phyloP scores from a whole-genome alignment of 2,797 vertebrate species.

The Morus bassanus region DNA sequence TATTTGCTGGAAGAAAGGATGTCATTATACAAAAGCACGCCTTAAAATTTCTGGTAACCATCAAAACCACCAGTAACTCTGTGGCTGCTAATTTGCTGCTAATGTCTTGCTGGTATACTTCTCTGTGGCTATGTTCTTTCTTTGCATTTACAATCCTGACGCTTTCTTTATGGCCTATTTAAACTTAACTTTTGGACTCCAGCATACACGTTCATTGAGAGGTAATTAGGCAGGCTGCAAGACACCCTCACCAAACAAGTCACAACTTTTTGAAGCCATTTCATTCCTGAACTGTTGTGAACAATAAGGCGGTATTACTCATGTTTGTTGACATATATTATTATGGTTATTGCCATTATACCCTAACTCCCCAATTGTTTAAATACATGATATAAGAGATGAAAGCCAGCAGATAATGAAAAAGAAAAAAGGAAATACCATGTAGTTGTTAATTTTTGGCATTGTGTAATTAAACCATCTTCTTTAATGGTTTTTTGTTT shows the following conservation, averaged over 20 bases:
- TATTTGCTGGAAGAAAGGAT: slow-evolving; percentile 12
- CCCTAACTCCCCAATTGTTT: slow-evolving; percentile 16
- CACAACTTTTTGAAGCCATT: not conserved
- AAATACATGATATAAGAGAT: slow-evolving; percentile 41
- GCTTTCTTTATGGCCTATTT: slow-evolving; percentile 5
- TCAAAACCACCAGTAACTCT: not conserved
- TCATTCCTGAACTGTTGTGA: not conserved
- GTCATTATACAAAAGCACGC: not conserved
- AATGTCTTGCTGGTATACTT: not conserved
- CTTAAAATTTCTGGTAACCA: slow-evolving; percentile 21
- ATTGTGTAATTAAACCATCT: slow-evolving; percentile 74
- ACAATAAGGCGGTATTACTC: not conserved
- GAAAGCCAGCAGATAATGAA: slow-evolving; percentile 62
- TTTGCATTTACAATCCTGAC: not conserved
- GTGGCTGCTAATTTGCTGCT: slow-evolving; percentile 6
- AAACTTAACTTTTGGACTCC: not conserved
- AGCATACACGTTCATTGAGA: not conserved
- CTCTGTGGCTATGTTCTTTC: not conserved
- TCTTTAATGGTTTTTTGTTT: slow-evolving; percentile 31
- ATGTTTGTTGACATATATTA: slow-evolving; percentile 14
- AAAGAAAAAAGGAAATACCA: slow-evolving; percentile 42
- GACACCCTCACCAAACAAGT: not conserved
- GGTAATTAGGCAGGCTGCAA: not conserved
- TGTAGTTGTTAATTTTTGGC: slow-evolving; percentile 72
- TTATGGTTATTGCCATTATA: slow-evolving; percentile 13